Percentiles rank a stretch among this genome's conserved stretches.
Conservation (phyloP, 1,140 invertebrate genomes). For the Drosophila burlai region DNA sequence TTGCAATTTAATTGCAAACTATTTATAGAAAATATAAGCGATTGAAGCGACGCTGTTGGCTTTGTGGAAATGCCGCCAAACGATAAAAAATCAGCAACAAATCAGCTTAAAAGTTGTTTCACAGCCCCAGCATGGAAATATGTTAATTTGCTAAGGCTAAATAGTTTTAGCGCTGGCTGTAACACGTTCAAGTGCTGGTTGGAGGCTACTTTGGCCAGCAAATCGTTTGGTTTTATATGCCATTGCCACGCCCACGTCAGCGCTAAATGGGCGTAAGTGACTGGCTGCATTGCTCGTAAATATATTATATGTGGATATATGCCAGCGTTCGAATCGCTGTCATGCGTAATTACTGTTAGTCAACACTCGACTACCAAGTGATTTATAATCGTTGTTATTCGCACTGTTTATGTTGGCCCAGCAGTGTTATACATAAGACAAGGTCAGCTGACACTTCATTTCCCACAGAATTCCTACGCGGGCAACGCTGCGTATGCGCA, state of each 20-base stretch:
- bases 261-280: conserved; percentile 35
- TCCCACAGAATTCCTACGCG: conserved; percentile 5
- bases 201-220: conserved; percentile 34
- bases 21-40: conserved; percentile 50
- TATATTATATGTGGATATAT: conserved; percentile 5
- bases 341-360: conserved; percentile 68
- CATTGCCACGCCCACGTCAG: conserved; percentile 54
- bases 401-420: conserved; percentile 32
- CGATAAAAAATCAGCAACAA: conserved; percentile 71
- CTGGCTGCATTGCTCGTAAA: conserved; percentile 16
- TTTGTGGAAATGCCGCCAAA: conserved; percentile 67
- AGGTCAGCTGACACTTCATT: conserved; percentile 43
- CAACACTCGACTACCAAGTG: conserved; percentile 68
- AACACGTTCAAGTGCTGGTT: conserved; percentile 33
- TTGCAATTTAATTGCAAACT: conserved; percentile 67
- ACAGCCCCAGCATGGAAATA: conserved; percentile 30
- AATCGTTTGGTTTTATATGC: conserved; percentile 46
- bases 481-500: conserved; percentile 46
- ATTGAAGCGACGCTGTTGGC: conserved; percentile 34
- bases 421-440: conserved; percentile 37
- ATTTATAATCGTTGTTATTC: conserved; percentile 58
- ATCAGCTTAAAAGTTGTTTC: conserved; percentile 40
- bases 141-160: conserved; percentile 35
- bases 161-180: conserved; percentile 20
- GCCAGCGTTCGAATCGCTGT: conserved; percentile 29